Conservation (phyloP, 2,113 vertebrate species). For the Dissostichus mawsoni region DNA sequence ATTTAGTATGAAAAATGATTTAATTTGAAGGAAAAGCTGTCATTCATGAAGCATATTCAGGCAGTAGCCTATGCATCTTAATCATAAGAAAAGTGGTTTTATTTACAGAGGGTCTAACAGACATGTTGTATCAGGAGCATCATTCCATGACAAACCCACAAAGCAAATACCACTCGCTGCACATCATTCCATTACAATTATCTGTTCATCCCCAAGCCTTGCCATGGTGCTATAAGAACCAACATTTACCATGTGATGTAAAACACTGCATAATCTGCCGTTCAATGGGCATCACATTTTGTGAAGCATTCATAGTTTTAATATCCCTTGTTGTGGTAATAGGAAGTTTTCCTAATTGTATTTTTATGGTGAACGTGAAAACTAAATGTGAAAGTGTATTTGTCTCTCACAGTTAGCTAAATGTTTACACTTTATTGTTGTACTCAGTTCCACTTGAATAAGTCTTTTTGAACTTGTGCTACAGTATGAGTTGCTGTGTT, state of each 20-base stretch:
- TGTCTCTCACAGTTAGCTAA: background rate
- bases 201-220: no score
- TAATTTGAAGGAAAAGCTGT: no score
- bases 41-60: no score
- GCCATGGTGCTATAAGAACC: background rate
- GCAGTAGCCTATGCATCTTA: no score
- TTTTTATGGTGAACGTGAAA: no score
- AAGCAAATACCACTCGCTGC: background rate
- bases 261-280: background rate
- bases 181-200: no score
- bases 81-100: no score
- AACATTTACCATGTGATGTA: background rate
- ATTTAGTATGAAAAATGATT: no score
- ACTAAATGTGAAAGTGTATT: background rate
- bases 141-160: background rate
- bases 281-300: background rate
- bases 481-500: background rate
- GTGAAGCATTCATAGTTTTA: background rate
- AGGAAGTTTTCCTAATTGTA: background rate
- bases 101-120: background rate
- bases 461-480: background rate
- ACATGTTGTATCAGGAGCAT: background rate
- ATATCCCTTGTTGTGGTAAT: background rate
- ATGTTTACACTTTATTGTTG: background rate
- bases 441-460: background rate